Percentiles rank a stretch among this genome's conserved stretches.
Evolutionary conservation across 2,113 vertebrate species (phyloP).

Genomic region (Coracopsis vasa): DNA sequence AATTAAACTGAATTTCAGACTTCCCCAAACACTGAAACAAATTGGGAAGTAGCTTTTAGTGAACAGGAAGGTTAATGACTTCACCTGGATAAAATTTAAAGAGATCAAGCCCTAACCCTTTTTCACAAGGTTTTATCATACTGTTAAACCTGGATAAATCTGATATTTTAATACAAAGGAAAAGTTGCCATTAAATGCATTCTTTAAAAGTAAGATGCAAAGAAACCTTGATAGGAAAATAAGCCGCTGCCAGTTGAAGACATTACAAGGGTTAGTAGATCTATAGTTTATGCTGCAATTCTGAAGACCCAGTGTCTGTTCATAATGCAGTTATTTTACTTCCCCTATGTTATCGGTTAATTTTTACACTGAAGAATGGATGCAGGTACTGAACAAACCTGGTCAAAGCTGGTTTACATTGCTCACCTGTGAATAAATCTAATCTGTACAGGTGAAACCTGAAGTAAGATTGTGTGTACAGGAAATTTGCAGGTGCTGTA

Average conservation of each 20-base stretch:
- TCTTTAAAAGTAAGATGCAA: background rate
- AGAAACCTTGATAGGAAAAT: background rate
- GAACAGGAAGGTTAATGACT: background rate
- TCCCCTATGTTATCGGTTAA: background rate
- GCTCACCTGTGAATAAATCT: background rate
- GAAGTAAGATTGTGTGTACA: background rate
- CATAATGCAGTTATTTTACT: background rate
- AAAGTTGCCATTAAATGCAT: background rate
- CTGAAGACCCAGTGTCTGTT: background rate
- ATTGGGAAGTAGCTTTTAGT: background rate
- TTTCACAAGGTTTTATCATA: background rate
- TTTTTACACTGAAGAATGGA: background rate
- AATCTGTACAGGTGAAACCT: background rate
- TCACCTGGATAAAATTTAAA: background rate
- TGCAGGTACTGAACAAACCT: background rate
- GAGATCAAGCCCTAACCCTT: background rate
- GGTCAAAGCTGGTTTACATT: background rate
- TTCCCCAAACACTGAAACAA: background rate
- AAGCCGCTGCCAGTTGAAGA: background rate
- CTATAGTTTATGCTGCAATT: background rate
- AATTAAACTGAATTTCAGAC: background rate
- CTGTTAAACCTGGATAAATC: background rate
- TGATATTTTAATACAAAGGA: background rate
- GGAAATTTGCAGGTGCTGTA: background rate
- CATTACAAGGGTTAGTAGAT: background rate